phyloP scores from a whole-genome alignment of 1,140 invertebrate species.

The Melitaea cinxia region DNA sequence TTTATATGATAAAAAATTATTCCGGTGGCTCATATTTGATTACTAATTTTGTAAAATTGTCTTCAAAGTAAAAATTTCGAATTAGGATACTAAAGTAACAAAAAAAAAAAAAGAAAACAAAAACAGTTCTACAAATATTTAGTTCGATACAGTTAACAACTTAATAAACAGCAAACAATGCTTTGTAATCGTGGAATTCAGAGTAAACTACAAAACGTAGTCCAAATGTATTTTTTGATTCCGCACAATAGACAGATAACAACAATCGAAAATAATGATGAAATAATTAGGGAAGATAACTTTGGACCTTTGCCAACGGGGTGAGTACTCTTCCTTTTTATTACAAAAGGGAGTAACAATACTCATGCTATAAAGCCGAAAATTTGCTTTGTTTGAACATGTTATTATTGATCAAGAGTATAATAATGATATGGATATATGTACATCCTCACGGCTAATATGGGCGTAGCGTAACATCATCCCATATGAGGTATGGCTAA shows the following conservation, averaged over 20 bases:
- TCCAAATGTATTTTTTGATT: constrained; percentile 4
- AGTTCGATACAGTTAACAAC: background rate
- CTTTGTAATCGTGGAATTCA: background rate
- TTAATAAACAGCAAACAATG: background rate
- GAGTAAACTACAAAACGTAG: background rate
- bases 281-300: background rate
- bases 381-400: background rate
- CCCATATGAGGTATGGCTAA: too few relatives aligned
- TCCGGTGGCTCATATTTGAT: too few relatives aligned
- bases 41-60: too few relatives aligned
- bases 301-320: background rate
- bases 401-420: too few relatives aligned
- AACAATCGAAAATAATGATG: constrained; percentile 10
- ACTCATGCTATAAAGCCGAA: background rate
- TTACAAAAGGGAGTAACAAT: background rate
- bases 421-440: too few relatives aligned
- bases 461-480: too few relatives aligned
- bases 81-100: background rate
- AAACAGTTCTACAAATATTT: background rate
- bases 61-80: too few relatives aligned
- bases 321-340: background rate
- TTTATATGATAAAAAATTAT: too few relatives aligned
- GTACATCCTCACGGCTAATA: too few relatives aligned
- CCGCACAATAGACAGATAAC: background rate
- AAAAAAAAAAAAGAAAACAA: background rate